phyloP scores from a whole-genome alignment of 2,888 invertebrate species.

The Cheilosia pagana region DNA sequence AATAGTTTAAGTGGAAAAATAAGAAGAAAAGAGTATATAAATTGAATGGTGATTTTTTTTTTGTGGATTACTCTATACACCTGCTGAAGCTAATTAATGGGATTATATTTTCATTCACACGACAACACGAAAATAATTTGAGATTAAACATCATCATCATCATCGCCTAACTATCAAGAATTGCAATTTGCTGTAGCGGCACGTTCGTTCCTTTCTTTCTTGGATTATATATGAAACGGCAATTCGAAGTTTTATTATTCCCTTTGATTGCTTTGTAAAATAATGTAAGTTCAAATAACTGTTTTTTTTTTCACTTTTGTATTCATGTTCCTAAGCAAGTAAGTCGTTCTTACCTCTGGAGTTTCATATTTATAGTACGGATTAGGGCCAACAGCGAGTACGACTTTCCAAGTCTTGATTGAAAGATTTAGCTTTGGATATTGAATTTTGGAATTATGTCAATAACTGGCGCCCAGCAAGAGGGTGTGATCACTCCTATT shows the following conservation, averaged over 20 bases:
- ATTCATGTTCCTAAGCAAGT: background rate
- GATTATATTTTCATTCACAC: slow-evolving; percentile 69
- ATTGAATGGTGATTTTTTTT: slow-evolving; percentile 39
- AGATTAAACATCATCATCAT: slow-evolving; percentile 55
- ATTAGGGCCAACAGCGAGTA: no score
- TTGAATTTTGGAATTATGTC: background rate
- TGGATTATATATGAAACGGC: slow-evolving; percentile 64
- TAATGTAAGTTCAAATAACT: slow-evolving; percentile 80
- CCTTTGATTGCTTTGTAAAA: slow-evolving; percentile 82
- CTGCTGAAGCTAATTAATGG: slow-evolving; percentile 67
- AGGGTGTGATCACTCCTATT: background rate
- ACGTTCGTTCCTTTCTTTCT: slow-evolving; percentile 15
- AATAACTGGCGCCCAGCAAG: background rate
- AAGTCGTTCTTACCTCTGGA: no score
- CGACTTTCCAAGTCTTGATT: no score
- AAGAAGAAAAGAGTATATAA: slow-evolving; percentile 25
- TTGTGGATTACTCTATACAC: slow-evolving; percentile 69
- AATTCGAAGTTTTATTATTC: slow-evolving; percentile 59
- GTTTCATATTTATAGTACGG: no score
- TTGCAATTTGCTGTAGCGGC: slow-evolving; percentile 30
- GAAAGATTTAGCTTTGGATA: background rate
- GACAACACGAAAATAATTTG: slow-evolving; percentile 13
- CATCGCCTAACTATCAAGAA: slow-evolving; percentile 24
- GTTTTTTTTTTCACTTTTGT: background rate
- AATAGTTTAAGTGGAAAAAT: slow-evolving; percentile 42